A percentile compares a stretch with the other conserved stretches of the same genome.
phyloP scores from a whole-genome alignment of 2,113 vertebrate genomes.

The Lepus americanus region DNA sequence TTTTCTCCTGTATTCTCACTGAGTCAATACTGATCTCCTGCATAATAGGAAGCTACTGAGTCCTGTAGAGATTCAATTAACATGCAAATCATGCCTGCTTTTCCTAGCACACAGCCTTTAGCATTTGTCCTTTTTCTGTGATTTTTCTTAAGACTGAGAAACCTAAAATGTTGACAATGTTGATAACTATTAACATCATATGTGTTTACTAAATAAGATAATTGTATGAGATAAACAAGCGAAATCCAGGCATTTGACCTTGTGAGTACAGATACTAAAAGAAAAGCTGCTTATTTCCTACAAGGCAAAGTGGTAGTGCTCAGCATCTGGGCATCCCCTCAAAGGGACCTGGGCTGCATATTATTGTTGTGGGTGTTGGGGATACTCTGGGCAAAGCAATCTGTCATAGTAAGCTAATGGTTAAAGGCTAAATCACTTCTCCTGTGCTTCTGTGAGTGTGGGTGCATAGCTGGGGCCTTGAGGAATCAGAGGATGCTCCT shows the following conservation, averaged over 20 bases:
- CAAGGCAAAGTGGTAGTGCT: background rate
- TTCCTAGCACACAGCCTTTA: constrained; percentile 32
- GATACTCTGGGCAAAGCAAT: constrained; percentile 1
- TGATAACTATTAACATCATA: background rate
- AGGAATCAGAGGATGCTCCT: background rate
- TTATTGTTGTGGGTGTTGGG: background rate
- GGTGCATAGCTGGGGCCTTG: background rate
- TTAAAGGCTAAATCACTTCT: constrained; percentile 12
- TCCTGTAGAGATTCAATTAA: constrained; percentile 14
- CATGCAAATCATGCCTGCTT: background rate
- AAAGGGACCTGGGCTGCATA: background rate
- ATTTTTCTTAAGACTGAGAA: constrained; percentile 36
- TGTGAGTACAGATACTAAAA: constrained; percentile 6
- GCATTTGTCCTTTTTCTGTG: constrained; percentile 32
- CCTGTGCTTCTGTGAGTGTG: background rate
- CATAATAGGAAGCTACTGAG: background rate
- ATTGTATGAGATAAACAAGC: constrained; percentile 26
- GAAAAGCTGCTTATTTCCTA: background rate
- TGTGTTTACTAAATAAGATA: constrained; percentile 60
- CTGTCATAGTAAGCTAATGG: background rate
- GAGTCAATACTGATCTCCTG: background rate
- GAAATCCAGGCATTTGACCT: background rate
- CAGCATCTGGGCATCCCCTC: background rate
- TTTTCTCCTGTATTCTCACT: constrained; percentile 8
- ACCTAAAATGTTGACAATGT: background rate